Evolutionary conservation across 1,140 invertebrate genomes (phyloP), one percentile per base, ranked within the genome.

Genomic region (Stenopsyche tienmushanensis): DNA sequence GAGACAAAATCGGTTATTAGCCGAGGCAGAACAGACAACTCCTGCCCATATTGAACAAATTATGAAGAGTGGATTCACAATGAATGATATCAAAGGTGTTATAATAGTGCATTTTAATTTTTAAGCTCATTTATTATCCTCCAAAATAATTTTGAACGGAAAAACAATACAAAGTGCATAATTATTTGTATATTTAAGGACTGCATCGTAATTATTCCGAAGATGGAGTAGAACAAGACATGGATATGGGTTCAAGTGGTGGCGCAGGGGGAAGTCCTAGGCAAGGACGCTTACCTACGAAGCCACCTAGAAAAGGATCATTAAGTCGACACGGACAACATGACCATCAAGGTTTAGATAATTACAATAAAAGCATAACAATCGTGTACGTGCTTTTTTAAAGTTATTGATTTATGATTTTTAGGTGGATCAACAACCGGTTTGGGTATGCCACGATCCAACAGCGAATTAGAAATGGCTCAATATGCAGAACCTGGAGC

Each of bases 71-170:
- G 68, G 68, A 1, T 96, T 96, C 74, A 93, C 91, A 23, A 94
- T 96, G 88, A 94, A 88, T 71, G 94, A 96, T 73, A 93, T 96
- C 44, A 96, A 96, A 87, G 92, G 90, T 90, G 76, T 17, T 8
- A 15, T 34, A 20, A 5, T 9, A 60, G 2, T 23, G 20, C 8
- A 53, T 26, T 50, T 50, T 20, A 53, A 13, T 26, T 53, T 39
- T n/a, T 39, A 13, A 49, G 18, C 18, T 49, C 18, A 7, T 49
- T 49, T 13, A 13, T 10, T 49, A 49, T 47, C 24, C 20, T 18
- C 21, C 7, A 41, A 10, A 60, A 44, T 58, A 59, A 13, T 18
- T 26, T 42, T n/a, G n/a, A 49, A 18, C 23, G 10, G n/a, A 10
- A 49, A 18, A 50, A 20, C 3, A 17, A 50, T 21, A 50, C 7